Percentiles rank a stretch among this genome's conserved stretches.
These are phyloP conservation scores for Papilio helenus DNA, from an alignment of 1,140 invertebrate species.

Conservation along the genomic window DNA sequence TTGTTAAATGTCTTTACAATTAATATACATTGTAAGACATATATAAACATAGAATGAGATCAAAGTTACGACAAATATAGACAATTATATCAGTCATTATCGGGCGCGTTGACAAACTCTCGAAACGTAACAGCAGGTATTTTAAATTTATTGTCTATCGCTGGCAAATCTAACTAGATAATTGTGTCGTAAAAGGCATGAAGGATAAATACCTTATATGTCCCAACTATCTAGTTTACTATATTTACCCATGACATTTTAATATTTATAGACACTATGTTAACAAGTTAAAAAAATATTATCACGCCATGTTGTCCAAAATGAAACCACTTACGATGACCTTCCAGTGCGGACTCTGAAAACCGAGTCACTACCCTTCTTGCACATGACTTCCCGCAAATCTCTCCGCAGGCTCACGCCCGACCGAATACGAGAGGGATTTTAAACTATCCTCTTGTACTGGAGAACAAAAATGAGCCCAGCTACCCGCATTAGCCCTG, in stretches of 20 bases:
- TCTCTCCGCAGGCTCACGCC: no score
- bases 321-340: no score
- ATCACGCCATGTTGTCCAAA: no score
- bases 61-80: not conserved
- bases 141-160: constrained; percentile 19
- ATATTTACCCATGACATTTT: not conserved
- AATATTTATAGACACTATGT: not conserved
- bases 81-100: constrained; percentile 13
- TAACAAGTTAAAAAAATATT: not conserved
- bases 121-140: not conserved
- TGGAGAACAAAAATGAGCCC: no score
- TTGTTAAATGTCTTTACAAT: not conserved
- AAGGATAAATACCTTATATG: constrained; percentile 19
- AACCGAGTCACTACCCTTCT: no score
- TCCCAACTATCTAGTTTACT: constrained; percentile 6
- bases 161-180: constrained; percentile 15
- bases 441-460: no score
- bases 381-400: no score
- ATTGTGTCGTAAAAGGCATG: constrained; percentile 6
- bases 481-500: no score
- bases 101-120: not conserved
- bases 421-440: no score
- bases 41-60: not conserved
- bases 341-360: no score
- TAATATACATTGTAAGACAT: not conserved